Evolutionary conservation across 2,888 invertebrate genomes (phyloP), one percentile per base, ranked within the genome.

Genomic region (Tenodera sinensis): DNA sequence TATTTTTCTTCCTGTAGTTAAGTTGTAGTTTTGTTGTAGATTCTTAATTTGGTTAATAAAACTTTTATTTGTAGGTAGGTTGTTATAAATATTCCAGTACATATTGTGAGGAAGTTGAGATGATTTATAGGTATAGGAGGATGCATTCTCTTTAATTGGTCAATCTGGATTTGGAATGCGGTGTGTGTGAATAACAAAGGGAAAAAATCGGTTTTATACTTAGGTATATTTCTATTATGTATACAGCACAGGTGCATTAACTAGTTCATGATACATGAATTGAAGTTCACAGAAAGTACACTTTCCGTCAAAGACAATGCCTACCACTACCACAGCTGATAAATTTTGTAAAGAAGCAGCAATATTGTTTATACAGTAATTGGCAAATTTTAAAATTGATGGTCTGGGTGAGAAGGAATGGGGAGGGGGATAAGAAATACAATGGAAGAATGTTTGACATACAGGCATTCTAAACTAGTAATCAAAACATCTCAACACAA

Each of bases 191-290:
- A 25, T 20, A 20, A 71, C 20, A 71, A 20, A 42, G 6, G 6
- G 42, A 42, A 12, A 42, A 71, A 71, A 71, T 71, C 54, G 4
- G 25, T 71, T 87, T 83, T 87, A 87, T 89, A 89, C 87, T 88
- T 88, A 84, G 87, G 88, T 89, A 89, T 90, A 89, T 89, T 89
- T 89, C 88, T 89, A 89, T 86, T 90, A 90, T 90, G 89, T 90
- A 88, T 90, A 90, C 90, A 90, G 89, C 90, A 88, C 90, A 89
- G 89, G 90, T 90, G 90, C 90, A 90, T 86, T 83, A 88, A 90
- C 90, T 89, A 82, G 85, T 85, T 90, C 88, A 89, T 90, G 90
- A 85, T 89, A 90, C 90, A 90, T 89, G 85, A 89, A 88, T 71
- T 90, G 86, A 84, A 89, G 88, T 83, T 90, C 84, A 90, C 90